Evolutionary conservation across 1,140 invertebrate genomes (phyloP).

Genomic region (Zeugodacus cucurbitae): DNA sequence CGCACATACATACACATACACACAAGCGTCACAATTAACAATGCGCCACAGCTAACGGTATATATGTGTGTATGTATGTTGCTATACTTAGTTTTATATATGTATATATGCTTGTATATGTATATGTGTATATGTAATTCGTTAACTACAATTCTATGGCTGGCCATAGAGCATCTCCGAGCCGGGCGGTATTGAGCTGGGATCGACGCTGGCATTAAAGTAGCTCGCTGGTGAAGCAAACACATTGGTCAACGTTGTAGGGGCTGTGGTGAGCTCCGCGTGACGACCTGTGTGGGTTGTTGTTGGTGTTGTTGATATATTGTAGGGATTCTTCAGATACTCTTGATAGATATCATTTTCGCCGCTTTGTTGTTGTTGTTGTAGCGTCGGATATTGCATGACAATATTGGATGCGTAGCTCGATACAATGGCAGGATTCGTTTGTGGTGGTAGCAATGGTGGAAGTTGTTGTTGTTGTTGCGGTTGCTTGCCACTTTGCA

Average conservation of each 20-base stretch:
- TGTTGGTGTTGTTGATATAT: conserved; percentile 58
- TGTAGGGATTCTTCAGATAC: conserved; percentile 68
- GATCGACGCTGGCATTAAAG: conserved; percentile 67
- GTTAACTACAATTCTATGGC: conserved; percentile 49
- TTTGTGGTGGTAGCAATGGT: conserved; percentile 52
- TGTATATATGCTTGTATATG: neutral
- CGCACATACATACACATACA: too few species aligned
- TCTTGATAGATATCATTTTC: conserved; percentile 65
- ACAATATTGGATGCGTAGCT: conserved; percentile 58
- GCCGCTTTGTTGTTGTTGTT: conserved; percentile 42
- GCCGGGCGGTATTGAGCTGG: conserved; percentile 67
- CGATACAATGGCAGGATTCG: conserved; percentile 59
- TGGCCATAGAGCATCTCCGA: conserved; percentile 71
- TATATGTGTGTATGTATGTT: neutral
- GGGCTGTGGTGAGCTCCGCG: conserved; percentile 15
- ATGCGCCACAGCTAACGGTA: too few species aligned
- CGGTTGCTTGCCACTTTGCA: neutral
- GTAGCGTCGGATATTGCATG: conserved; percentile 43
- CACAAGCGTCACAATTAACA: neutral
- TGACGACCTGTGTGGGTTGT: conserved; percentile 38
- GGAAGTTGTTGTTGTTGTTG: conserved; percentile 46
- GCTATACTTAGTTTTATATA: neutral
- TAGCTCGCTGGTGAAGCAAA: conserved; percentile 68
- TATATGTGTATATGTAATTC: conserved; percentile 1
- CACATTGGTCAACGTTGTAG: conserved; percentile 51